phyloP scores from a whole-genome alignment of 2,113 vertebrate species.

The Prochilodus magdalenae region DNA sequence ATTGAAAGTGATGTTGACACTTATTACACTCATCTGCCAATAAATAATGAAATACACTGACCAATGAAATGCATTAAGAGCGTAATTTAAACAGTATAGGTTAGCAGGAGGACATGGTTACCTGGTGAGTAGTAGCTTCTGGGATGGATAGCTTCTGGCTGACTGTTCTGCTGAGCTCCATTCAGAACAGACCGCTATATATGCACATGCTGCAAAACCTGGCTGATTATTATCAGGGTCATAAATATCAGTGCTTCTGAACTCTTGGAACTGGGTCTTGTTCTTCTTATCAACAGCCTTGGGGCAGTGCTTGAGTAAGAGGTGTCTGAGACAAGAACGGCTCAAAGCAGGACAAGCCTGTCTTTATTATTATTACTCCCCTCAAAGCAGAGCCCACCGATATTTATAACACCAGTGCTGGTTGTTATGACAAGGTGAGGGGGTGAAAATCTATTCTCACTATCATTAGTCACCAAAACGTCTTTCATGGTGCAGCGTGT shows the following conservation, averaged over 20 bases:
- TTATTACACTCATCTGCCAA: too few relatives aligned
- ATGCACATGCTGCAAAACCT: background rate
- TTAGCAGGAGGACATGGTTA: background rate
- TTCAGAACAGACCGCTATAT: background rate
- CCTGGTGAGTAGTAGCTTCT: background rate
- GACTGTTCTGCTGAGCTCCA: background rate
- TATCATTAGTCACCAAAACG: too few relatives aligned
- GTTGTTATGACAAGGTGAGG: too few relatives aligned
- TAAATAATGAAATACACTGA: background rate
- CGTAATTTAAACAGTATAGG: background rate
- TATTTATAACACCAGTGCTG: too few relatives aligned
- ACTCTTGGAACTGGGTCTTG: background rate
- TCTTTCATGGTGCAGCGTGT: too few relatives aligned
- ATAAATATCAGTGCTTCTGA: background rate
- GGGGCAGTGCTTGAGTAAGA: background rate
- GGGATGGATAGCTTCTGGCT: too few relatives aligned
- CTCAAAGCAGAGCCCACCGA: too few relatives aligned
- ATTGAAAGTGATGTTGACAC: too few relatives aligned
- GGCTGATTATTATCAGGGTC: conserved; percentile 18
- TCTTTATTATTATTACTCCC: too few relatives aligned
- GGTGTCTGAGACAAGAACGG: background rate
- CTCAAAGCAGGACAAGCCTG: background rate
- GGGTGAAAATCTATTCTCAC: too few relatives aligned
- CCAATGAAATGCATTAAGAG: background rate
- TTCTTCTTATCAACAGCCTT: background rate